phyloP scores from a whole-genome alignment of 2,797 vertebrate species.

The Cuculus canorus region DNA sequence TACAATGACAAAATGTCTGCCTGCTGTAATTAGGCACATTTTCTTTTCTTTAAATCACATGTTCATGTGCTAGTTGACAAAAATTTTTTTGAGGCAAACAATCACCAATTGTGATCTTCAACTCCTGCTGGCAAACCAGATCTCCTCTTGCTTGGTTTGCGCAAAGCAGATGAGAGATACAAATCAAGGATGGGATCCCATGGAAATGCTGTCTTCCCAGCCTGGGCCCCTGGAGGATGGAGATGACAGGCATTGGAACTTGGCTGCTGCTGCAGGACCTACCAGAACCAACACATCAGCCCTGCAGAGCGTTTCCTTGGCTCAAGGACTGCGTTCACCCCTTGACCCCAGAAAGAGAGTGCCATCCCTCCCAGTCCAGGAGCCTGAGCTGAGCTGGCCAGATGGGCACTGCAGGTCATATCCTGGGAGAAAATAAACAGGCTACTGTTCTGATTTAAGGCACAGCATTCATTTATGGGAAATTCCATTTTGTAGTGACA shows the following conservation, averaged over 20 bases:
- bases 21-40: conserved; percentile 24
- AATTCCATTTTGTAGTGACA: neutral
- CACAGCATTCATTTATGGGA: neutral
- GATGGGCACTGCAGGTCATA: neutral
- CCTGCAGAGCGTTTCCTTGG: neutral
- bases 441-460: neutral
- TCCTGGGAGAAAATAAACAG: neutral
- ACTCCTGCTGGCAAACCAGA: neutral
- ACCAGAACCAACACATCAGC: accelerated
- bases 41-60: conserved; percentile 10
- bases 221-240: neutral
- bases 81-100: neutral
- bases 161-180: neutral
- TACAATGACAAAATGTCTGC: neutral
- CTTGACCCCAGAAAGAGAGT: neutral
- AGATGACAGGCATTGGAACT: neutral
- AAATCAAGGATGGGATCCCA: neutral
- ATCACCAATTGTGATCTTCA: neutral
- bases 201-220: neutral
- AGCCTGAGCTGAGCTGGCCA: neutral
- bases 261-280: neutral
- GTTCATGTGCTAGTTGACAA: neutral
- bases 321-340: accelerated
- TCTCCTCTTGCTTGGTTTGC: neutral
- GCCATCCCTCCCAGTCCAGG: neutral